Evolutionary conservation across 2,113 vertebrate species (phyloP), one percentile per base, ranked within the genome.

Genomic region (Strix uralensis): DNA sequence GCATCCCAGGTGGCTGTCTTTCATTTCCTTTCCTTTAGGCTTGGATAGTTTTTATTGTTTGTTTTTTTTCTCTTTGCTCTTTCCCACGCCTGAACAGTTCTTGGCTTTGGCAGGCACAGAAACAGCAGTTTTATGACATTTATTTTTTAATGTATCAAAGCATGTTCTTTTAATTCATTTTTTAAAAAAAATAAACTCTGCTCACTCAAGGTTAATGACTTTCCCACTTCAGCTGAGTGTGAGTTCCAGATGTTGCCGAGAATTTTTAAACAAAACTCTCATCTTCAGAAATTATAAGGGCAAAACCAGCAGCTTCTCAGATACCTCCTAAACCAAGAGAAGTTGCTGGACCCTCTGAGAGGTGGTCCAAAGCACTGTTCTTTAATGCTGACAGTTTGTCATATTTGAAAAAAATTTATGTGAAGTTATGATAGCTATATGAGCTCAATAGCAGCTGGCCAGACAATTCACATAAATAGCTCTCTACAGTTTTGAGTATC

Each of bases 61-160:
- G 23, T n/a, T 93, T 86, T 71, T 70, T 65, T 21, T 32, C 20
- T 83, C 71, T 78, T 86, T 95, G 74, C 85, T 81, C 47, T 92
- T 87, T 72, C 73, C 72, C 65, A 85, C 3, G 29, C 80, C 83
- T 94, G 88, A 94, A 38, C 19, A 55, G 70, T 52, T 94, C 90
- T 89, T 74, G 65, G 83, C 73, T 95, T 92, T 8, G 2, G 63
- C 92, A 96, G 83, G 69, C 94, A 79, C 30, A 89, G 40, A 65
- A 89, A 47, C 80, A 88, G 82, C 42, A 34, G 83, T 25, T 92
- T 91, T 46, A 96, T 47, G 70, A 84, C 86, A 92, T 57, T 57
- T 72, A 84, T 71, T 92, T 93, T 92, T 91, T 93, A 96, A 93
- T 65, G 74, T 90, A 95, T 79, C 92, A 93, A 91, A 96, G 83